Percentiles rank a stretch among this genome's conserved stretches.
These are phyloP conservation scores for Cephalopterus ornatus DNA, from an alignment of 2,113 vertebrate genomes.

Conservation along the genomic window DNA sequence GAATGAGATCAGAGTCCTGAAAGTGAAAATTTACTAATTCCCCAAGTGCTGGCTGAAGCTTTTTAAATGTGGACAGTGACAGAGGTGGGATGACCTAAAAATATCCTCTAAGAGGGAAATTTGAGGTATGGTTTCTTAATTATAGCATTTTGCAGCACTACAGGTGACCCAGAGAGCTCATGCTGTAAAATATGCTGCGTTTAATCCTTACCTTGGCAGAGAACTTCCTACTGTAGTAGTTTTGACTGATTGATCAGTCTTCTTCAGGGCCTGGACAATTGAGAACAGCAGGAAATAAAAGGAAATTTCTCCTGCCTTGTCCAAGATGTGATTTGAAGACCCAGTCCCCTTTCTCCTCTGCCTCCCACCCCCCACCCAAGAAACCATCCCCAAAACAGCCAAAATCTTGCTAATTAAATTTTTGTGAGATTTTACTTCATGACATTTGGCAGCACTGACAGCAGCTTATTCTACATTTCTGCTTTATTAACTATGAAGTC, in stretches of 20 bases:
- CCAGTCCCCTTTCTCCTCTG: not conserved
- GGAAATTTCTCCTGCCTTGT: not conserved
- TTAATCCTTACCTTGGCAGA: constrained; percentile 30
- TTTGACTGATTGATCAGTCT: not conserved
- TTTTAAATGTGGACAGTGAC: not conserved
- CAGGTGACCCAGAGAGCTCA: not conserved
- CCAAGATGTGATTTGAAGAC: not conserved
- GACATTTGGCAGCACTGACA: constrained; percentile 26
- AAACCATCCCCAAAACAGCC: not conserved
- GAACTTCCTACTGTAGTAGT: not conserved
- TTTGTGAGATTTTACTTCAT: constrained; percentile 32
- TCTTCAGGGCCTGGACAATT: not conserved
- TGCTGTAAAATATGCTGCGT: not conserved
- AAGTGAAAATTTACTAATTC: not conserved
- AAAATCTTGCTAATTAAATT: constrained; percentile 50
- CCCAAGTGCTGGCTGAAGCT: not conserved
- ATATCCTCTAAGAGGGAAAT: not conserved
- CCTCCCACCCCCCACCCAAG: not conserved
- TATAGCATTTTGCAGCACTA: not conserved
- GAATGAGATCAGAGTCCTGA: too few species aligned
- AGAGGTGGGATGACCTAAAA: not conserved
- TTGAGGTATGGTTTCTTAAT: not conserved
- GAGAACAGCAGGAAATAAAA: not conserved
- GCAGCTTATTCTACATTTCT: constrained; percentile 51
- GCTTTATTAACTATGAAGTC: constrained; percentile 52